Evolutionary conservation across 92 coral and sea anemone genomes (phyloP).

Genomic region (Phenganax subtilis): DNA sequence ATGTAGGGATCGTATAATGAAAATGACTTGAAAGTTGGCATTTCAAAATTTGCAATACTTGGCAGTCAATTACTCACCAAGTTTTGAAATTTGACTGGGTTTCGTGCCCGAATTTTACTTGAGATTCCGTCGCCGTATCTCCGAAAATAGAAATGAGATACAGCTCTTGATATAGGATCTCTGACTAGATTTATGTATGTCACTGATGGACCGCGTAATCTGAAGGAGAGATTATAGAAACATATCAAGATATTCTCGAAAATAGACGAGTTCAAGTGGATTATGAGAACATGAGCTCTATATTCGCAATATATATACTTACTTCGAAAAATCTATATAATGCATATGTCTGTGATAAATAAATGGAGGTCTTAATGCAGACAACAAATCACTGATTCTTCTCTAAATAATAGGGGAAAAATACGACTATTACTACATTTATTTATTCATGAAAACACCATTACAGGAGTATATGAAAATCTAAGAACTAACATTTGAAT

Average conservation of each 20-base stretch:
- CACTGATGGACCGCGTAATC: slow-evolving; percentile 69
- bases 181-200: slow-evolving; percentile 75
- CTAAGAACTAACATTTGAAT: too few species aligned
- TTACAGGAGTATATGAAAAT: background rate
- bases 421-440: too few species aligned
- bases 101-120: slow-evolving; percentile 55
- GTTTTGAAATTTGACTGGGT: slow-evolving; percentile 42
- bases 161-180: slow-evolving; percentile 78
- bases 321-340: slow-evolving; percentile 71
- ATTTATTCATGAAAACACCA: background rate
- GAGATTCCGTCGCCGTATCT: slow-evolving; percentile 74
- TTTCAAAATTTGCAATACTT: background rate
- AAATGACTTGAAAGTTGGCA: too few species aligned
- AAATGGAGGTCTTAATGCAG: slow-evolving; percentile 53
- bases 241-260: background rate
- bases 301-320: slow-evolving; percentile 8
- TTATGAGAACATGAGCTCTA: background rate
- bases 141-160: slow-evolving; percentile 65
- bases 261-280: too few species aligned
- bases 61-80: slow-evolving; percentile 40
- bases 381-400: slow-evolving; percentile 6
- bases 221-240: slow-evolving; percentile 25
- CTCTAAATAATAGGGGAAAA: background rate
- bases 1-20: too few species aligned
- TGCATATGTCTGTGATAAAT: slow-evolving; percentile 66